Conservation (phyloP, 2,113 vertebrate species). For the Bettongia penicillata region DNA sequence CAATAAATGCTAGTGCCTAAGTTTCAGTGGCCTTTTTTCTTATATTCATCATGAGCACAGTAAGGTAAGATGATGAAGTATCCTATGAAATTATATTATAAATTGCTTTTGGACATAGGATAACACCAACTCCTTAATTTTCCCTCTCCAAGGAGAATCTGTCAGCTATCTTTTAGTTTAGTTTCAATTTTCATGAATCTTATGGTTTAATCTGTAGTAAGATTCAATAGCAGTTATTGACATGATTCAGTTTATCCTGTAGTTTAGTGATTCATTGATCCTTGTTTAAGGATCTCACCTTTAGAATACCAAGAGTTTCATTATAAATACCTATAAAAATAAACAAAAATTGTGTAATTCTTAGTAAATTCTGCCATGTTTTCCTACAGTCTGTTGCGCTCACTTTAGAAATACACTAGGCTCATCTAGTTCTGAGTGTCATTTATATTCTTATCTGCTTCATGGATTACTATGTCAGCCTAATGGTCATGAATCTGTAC, state of each 20-base stretch:
- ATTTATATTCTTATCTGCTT: neutral
- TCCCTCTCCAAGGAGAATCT: neutral
- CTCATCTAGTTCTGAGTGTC: neutral
- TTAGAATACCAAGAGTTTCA: neutral
- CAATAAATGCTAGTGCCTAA: neutral
- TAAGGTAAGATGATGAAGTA: neutral
- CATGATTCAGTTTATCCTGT: neutral
- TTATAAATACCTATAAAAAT: neutral
- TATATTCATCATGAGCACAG: neutral
- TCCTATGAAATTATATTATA: neutral
- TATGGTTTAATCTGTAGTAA: neutral
- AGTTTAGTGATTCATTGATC: neutral
- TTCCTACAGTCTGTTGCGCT: neutral
- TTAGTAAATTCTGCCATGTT: neutral
- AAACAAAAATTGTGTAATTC: neutral
- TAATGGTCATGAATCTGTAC: neutral
- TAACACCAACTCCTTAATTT: neutral
- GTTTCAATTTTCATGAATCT: neutral
- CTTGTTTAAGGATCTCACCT: neutral
- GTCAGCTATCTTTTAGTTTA: neutral
- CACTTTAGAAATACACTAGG: neutral
- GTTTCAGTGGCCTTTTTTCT: neutral
- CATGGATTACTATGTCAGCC: neutral
- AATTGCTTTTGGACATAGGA: neutral
- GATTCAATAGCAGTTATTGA: neutral